Conservation (phyloP, 2,888 invertebrate species). For the Acholoe squamosa region DNA sequence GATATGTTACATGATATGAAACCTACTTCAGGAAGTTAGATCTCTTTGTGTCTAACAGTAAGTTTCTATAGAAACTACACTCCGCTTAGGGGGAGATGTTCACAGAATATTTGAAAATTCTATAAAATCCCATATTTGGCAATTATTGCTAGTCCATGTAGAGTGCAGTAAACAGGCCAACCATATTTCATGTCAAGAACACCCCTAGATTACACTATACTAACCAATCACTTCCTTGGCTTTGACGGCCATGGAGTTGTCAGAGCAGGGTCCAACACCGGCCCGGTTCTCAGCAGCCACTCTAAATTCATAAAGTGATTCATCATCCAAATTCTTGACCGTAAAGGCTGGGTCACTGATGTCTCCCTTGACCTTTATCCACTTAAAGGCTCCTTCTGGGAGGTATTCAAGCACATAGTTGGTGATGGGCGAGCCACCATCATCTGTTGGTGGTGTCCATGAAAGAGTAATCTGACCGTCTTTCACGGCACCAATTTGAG, state of each 20-base stretch:
- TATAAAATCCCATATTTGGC: too few species aligned
- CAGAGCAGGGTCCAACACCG: slow-evolving; percentile 86
- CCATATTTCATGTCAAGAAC: too few species aligned
- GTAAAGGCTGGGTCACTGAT: slow-evolving; percentile 85
- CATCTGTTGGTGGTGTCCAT: slow-evolving; percentile 80
- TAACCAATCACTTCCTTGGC: slow-evolving; percentile 71
- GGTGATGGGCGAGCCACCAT: slow-evolving; percentile 81
- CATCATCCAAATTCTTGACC: slow-evolving; percentile 94
- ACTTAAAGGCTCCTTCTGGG: slow-evolving; percentile 72
- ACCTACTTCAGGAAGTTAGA: too few species aligned
- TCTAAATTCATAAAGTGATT: slow-evolving; percentile 95
- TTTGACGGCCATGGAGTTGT: slow-evolving; percentile 76
- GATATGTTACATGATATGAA: too few species aligned
- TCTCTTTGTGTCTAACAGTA: too few species aligned
- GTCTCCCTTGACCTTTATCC: slow-evolving; percentile 40
- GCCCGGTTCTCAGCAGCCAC: slow-evolving; percentile 98
- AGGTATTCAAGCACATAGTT: slow-evolving; percentile 80
- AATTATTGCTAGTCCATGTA: too few species aligned
- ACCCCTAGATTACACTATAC: too few species aligned
- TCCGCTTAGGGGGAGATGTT: too few species aligned
- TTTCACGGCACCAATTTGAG: slow-evolving; percentile 87
- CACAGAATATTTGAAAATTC: too few species aligned
- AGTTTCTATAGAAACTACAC: too few species aligned
- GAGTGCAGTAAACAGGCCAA: too few species aligned
- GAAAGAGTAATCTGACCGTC: slow-evolving; percentile 92